These are phyloP conservation scores for Geotrupes spiniger DNA, from an alignment of 2,888 invertebrate species.

Conservation along the genomic window DNA sequence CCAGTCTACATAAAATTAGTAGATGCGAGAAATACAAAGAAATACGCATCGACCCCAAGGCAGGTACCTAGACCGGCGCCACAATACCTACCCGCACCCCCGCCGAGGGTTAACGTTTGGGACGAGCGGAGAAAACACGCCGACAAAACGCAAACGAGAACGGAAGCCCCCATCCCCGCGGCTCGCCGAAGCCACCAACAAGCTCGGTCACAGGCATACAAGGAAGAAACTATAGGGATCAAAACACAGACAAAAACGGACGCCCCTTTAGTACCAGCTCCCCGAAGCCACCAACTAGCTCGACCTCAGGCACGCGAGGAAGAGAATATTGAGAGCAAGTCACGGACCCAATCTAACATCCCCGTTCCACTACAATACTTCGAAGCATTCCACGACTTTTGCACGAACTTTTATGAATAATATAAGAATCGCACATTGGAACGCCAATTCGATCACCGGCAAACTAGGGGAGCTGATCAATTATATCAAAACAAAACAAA, in stretches of 20 bases:
- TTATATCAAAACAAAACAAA: slow-evolving; percentile 15
- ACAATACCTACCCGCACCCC: no score
- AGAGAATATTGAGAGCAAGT: neutral
- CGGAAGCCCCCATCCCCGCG: no score
- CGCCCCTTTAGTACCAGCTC: neutral
- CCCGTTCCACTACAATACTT: no score
- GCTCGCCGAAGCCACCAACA: no score
- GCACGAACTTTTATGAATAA: neutral
- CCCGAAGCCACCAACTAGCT: neutral
- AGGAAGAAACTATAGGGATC: neutral
- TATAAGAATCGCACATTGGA: slow-evolving; percentile 12
- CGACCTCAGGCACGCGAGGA: neutral
- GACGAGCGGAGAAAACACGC: no score
- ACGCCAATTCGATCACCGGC: slow-evolving; percentile 19
- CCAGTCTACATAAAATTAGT: slow-evolving; percentile 5
- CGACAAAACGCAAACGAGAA: no score
- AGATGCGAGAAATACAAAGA: neutral
- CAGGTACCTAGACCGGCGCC: neutral
- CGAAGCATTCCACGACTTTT: slow-evolving; percentile 1
- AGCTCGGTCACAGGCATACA: no score
- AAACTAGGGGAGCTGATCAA: slow-evolving; percentile 18
- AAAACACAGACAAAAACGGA: neutral
- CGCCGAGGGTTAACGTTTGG: no score
- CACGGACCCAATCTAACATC: neutral
- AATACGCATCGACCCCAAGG: no score